Evolutionary conservation across 2,888 invertebrate species (phyloP).

Genomic region (Mamestra brassicae): DNA sequence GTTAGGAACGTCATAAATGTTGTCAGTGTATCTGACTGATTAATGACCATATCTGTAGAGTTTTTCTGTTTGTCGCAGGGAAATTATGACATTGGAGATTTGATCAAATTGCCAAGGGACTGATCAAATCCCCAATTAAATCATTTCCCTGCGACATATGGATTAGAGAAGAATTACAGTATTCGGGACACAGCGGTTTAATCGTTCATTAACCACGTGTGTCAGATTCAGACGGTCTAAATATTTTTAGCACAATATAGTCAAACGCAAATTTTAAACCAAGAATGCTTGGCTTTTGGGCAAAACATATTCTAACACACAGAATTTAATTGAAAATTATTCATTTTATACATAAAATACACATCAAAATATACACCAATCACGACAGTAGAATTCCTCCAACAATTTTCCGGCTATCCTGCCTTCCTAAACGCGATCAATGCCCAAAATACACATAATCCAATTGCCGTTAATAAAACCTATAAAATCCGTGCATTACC

Average conservation of each 20-base stretch:
- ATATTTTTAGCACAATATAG: too few species aligned
- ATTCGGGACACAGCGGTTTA: too few species aligned
- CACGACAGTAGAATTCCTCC: not conserved
- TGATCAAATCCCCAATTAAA: too few species aligned
- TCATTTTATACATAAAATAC: not conserved
- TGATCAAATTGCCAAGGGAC: too few species aligned
- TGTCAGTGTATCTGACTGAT: not conserved
- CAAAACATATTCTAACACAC: not conserved
- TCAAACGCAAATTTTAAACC: not conserved
- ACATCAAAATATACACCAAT: not conserved
- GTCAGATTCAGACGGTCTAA: too few species aligned
- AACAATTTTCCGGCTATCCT: not conserved
- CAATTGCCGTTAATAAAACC: slow-evolving; percentile 50
- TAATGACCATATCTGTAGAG: not conserved
- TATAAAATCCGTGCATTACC: slow-evolving; percentile 56
- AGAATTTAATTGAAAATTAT: too few species aligned
- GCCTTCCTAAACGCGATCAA: not conserved
- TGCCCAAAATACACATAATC: slow-evolving; percentile 26
- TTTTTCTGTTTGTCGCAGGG: not conserved
- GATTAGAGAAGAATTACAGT: too few species aligned
- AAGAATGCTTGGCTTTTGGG: not conserved
- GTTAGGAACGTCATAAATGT: not conserved
- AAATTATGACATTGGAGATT: too few species aligned
- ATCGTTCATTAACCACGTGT: too few species aligned
- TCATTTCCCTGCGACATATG: too few species aligned